Evolutionary conservation across 1,140 invertebrate genomes (phyloP), one percentile per base, ranked within the genome.

Genomic region (Drosophila leontia): DNA sequence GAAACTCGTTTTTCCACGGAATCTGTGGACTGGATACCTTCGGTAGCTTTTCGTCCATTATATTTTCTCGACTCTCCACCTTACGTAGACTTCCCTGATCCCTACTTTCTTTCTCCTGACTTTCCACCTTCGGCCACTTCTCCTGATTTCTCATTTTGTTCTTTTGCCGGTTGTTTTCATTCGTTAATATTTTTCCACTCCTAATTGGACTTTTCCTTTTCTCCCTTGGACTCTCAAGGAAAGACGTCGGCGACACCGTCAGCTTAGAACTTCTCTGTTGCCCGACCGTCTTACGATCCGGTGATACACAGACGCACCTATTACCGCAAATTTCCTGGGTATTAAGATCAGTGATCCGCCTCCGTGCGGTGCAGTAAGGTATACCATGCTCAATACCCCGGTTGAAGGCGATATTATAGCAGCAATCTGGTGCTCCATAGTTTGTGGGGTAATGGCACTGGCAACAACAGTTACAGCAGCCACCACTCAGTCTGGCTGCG

Each of bases 291-390:
- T 13, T 9, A 29, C 67, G 51, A 19, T 47, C n/a, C 5, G 32
- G 39, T 5, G n/a, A 2, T 13, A 32, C 3, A 9, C 17, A 11
- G 1, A 41, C 0, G 13, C 37, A n/a, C 19, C 61, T 56, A 32
- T 42, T 37, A 2, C 61, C 41, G n/a, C 58, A 76, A 7, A 44
- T 63, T 0, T 37, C 39, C 3, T 80, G 11, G 0, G 71, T 84
- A 17, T 84, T 63, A 0, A 84, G 45, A 34, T 83, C 81, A 6
- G 81, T 72, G 3, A n/a, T 42, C 13, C 7, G 42, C 7, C 42
- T 32, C 7, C 41, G 39, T 0, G 55, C 32, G 5, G 42, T 23
- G 23, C 9, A 11, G 29, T 44, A 79, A 3, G 48, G 39, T 7
- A 70, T 15, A 0, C 39, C 67, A 13, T 37, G 55, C 8, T 41